phyloP scores from a whole-genome alignment of 1,140 invertebrate genomes.

The Thaumetopoea pityocampa region DNA sequence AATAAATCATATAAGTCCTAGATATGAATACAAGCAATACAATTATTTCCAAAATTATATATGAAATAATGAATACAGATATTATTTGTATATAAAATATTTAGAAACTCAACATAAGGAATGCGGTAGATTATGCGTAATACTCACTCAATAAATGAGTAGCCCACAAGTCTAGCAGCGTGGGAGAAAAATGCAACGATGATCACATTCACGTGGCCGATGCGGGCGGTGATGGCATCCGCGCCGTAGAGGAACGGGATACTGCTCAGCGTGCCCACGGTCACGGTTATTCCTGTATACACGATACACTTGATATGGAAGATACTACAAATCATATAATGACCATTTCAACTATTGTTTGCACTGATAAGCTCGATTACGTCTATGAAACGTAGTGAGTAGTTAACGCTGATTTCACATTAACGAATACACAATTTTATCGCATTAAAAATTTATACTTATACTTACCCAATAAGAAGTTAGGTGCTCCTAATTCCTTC shows the following conservation, averaged over 20 bases:
- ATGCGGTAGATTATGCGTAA: conserved; percentile 10
- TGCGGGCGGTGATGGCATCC: conserved; percentile 85
- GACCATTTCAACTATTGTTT: conserved; percentile 16
- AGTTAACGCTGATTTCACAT: conserved; percentile 1
- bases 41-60: too few relatives aligned
- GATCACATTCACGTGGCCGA: conserved; percentile 89
- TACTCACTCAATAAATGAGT: conserved; percentile 89
- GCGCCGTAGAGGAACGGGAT: conserved; percentile 88
- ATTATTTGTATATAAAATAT: background rate
- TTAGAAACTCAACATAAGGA: background rate
- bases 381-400: conserved; percentile 3
- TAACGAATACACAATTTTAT: background rate
- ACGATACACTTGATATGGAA: conserved; percentile 30
- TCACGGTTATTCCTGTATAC: conserved; percentile 83
- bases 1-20: conserved; percentile 2
- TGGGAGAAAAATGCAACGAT: conserved; percentile 89
- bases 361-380: conserved; percentile 10
- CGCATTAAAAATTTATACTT: background rate
- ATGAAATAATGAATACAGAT: conserved; percentile 4
- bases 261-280: conserved; percentile 87
- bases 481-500: conserved; percentile 86
- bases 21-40: too few relatives aligned
- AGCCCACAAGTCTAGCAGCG: conserved; percentile 85
- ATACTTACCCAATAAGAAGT: conserved; percentile 84
- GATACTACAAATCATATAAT: conserved; percentile 11